Evolutionary conservation across 2,113 vertebrate genomes (phyloP), one percentile per base, ranked within the genome.

Genomic region (Notarius quadriscutis): DNA sequence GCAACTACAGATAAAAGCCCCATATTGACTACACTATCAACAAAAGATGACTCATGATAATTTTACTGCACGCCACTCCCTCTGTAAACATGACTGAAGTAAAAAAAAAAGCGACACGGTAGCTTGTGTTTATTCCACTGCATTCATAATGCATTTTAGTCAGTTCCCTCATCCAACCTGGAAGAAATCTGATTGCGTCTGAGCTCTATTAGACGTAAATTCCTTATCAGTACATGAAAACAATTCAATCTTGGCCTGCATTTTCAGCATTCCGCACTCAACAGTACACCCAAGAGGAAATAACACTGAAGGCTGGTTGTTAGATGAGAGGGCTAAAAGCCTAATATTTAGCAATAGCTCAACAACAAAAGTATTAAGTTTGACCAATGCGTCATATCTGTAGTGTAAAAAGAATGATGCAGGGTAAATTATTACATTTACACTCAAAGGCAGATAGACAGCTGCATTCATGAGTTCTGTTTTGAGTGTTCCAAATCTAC

Each of bases 31-130:
- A 41, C 25, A 27, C 82, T 67, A 50, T 14, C 67, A 72, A n/a
- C 51, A 84, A 22, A 72, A 81, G 30, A 81, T 81, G 79, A 81
- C 11, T 71, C 18, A 84, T 72, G n/a, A 20, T 50, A 12, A 72
- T 34, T 58, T 6, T 57, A 17, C 8, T 41, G 27, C 15, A 57
- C 51, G 60, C 83, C 65, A 84, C 83, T 58, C 83, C 83, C 53
- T 84, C 27, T 34, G 83, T 72, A 84, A 84, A 84, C 82, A 55
- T 18, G 25, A 30, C 48, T 63, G 20, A 63, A 1, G 1, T 50
- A 20, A 25, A 41, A 41, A n/a, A 48, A 65, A 22, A 7, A 30
- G 2, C 7, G 75, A 78, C 50, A 55, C 17, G 51, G 7, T 55
- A 57, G 7, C 4, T 8, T 30, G 27, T 79, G 7, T 18, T 58